Evolutionary conservation across 92 coral and sea anemone species (phyloP), one percentile per base, ranked within the genome.

Genomic region (Chrysogorgia sp.): DNA sequence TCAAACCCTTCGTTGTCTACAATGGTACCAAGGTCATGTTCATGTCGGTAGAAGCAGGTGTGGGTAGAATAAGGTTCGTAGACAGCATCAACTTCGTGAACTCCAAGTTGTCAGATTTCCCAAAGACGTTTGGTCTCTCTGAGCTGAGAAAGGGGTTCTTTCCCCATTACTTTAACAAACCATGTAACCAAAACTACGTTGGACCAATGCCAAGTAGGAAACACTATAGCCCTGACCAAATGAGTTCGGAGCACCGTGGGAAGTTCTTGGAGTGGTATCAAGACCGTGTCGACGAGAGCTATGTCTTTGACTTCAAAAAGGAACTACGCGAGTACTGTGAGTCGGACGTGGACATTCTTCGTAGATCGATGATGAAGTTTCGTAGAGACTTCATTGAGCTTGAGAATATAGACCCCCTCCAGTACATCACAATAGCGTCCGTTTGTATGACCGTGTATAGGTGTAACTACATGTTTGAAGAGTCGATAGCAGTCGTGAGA

Each of bases 361-460:
- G 64, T 15, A 25, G 49, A 3, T 62, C 67, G 5, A 33, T 62
- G 55, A 0, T 75, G 19, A 57, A 17, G 0, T 75, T 75, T 50
- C 1, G 33, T 1, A 13, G 21, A 2, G 66, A 57, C 1, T 75
- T 57, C 34, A 2, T 22, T 3, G 7, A 25, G 53, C 1, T 69
- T 0, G 76, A 55, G 24, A 17, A 69, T 3, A 43, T 41, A n/a
- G 33, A 24, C 19, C 76, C 76, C 0, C 56, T 79, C 34, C 52
- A 10, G 10, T 79, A 79, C 34, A 64, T 79, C 2, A 79, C 74
- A n/a, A 79, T 79, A 0, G 76, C 76, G 1, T 47, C 63, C 26
- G 76, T 79, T 15, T 79, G 76, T 49, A 81, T 81, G 85, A 0
- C 85, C 7, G 43, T 53, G 55, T 81, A 71, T 57, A 56, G 80